Percentiles rank a stretch among this genome's conserved stretches.
Evolutionary conservation across 1,140 invertebrate genomes (phyloP).

Genomic region (Euura lappo): DNA sequence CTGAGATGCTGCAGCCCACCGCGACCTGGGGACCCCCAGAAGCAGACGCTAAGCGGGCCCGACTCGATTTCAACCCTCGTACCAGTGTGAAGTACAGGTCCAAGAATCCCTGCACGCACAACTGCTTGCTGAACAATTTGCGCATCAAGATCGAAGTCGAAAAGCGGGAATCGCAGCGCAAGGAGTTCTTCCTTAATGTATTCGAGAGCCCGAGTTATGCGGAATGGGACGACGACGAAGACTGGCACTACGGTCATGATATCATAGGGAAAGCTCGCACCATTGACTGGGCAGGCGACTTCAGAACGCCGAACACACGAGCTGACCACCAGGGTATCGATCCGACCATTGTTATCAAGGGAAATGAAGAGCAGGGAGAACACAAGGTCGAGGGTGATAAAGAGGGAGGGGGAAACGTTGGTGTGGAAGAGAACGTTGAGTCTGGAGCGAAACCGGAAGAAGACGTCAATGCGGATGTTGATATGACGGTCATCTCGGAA

Average conservation of each 20-base stretch:
- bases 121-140: neutral
- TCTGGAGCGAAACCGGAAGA: too few species aligned
- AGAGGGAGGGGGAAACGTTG: neutral
- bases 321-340: neutral
- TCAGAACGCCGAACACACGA: neutral
- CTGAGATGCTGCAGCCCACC: neutral
- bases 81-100: neutral
- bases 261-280: neutral
- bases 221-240: neutral
- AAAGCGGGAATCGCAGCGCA: neutral
- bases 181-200: neutral
- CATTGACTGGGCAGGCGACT: neutral
- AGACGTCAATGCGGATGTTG: too few species aligned
- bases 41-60: neutral
- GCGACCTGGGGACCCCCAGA: neutral
- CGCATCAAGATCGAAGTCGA: conserved; percentile 1
- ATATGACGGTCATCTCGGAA: neutral
- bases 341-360: neutral
- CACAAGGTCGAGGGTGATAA: neutral
- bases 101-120: neutral
- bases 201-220: neutral
- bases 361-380: neutral
- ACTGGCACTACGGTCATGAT: neutral
- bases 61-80: neutral
- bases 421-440: too few species aligned